Conservation (phyloP, 2,888 invertebrate species). For the Acleris sparsana region DNA sequence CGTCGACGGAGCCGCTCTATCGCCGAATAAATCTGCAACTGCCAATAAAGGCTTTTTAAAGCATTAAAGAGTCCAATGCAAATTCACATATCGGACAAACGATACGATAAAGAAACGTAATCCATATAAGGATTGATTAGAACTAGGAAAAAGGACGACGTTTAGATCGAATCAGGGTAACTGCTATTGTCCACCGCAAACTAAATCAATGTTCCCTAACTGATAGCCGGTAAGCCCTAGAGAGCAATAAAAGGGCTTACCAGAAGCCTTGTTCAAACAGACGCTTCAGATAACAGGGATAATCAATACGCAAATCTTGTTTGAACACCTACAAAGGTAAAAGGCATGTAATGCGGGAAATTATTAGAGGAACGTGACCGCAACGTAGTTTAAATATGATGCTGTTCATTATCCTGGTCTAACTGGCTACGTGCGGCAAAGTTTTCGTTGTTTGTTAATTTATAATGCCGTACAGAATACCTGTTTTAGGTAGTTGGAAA, state of each 20-base stretch:
- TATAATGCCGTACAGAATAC: conserved; percentile 2
- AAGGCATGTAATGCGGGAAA: conserved; percentile 39
- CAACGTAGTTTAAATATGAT: conserved; percentile 11
- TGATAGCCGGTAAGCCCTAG: conserved; percentile 52
- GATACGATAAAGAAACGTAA: conserved; percentile 10
- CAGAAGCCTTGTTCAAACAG: conserved; percentile 62
- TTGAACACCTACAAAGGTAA: conserved; percentile 44
- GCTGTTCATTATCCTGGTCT: conserved; percentile 3
- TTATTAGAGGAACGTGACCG: conserved; percentile 40
- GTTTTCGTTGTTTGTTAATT: conserved; percentile 10
- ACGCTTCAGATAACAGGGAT: conserved; percentile 59
- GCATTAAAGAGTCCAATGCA: conserved; percentile 37
- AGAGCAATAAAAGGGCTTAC: conserved; percentile 63
- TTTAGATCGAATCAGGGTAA: conserved; percentile 15
- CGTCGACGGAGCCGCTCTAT: conserved; percentile 48
- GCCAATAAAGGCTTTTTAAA: conserved; percentile 42
- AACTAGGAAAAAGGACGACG: conserved; percentile 5
- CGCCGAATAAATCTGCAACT: conserved; percentile 42
- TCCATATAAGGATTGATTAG: conserved; percentile 15
- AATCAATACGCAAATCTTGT: conserved; percentile 59
- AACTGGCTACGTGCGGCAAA: background rate
- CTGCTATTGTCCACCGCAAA: conserved; percentile 37
- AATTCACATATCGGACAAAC: background rate
- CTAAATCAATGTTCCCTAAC: conserved; percentile 54
- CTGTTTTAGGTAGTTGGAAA: conserved; percentile 17